Base-by-base conservation (phyloP, 2,888 invertebrate species). In the Drosophila yooni region DNA sequence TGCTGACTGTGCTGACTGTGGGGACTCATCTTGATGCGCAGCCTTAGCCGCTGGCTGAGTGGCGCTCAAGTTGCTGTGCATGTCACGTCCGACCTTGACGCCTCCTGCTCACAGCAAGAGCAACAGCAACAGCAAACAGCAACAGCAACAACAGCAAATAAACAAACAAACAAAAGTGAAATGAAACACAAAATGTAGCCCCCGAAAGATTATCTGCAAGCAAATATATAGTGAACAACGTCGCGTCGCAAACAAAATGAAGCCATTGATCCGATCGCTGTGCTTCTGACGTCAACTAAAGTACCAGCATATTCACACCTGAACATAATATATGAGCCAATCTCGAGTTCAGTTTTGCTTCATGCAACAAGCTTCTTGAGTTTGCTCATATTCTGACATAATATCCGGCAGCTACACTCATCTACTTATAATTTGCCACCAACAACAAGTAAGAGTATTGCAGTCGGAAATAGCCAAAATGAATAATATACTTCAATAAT, bases 1-100 rank as follows among this genome's bases (percentile, higher is more conserved):
- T 50, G 69, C 13, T 29, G 58, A 50, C n/a, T 31, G 43, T 43
- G 46, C 46, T 27, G 56, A 70, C 46, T 61, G 57, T 36, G 60
- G 43, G 33, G 59, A n/a, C 51, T 57, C 46, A 59, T 65, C 73
- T 69, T 79, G 81, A 74, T 75, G 81, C 62, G 59, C 67, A 67
- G 74, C 56, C 65, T 60, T 48, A 59, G 59, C 36, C 58, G 53
- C 61, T 59, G 70, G 59, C 69, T 66, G 79, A 71, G 79, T 82
- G 81, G 82, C 75, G 75, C 81, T 82, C 83, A 66, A 82, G 81
- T 80, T 81, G 81, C 79, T 79, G 82, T 82, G 69, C 83, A 78
- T 82, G 82, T 80, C 82, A 82, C 78, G 83, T 67, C 64, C 63
- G 83, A 82, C 82, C 82, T 82, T 82, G 83, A 73, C 81, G 83